Base-by-base conservation (phyloP, 1,140 invertebrate genomes). In the Macrocentrus cingulum region DNA sequence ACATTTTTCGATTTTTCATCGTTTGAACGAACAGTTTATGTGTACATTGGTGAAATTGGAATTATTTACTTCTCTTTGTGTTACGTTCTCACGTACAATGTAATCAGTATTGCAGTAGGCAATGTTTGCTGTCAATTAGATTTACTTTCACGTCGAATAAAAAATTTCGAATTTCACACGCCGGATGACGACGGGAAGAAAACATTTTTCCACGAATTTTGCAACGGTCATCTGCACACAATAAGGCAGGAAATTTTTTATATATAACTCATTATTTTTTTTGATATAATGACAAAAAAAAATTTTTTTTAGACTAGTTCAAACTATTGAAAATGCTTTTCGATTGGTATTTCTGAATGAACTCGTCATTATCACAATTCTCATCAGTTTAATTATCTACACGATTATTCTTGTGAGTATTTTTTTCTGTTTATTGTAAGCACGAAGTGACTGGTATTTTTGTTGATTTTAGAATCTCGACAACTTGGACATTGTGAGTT, bases 121-220 rank as follows among this genome's bases (percentile, higher is more conserved):
- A 22, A 54, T 42, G 39, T 44, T 13, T 41, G 51, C 7, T 3
- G 8, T 2, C 37, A 54, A 29, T 18, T 54, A 7, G 37, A n/a
- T 1, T 23, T 54, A 2, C 19, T 54, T n/a, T 29, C 36, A 2
- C 13, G 44, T 25, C 25, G 23, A 16, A 11, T 54, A n/a, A 42
- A 13, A 7, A 52, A 52, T 22, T 22, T 52, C 2, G 41, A 37
- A 20, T 8, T 39, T 39, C 36, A 20, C 23, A 29, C 4, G 9
- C 4, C 9, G 25, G 25, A n/a, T n/a, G n/a, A n/a, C n/a, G n/a
- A n/a, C n/a, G n/a, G 2, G 13, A 39, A 7, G 6, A 18, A 8
- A 20, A 41, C n/a, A 13, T 39, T 1, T 13, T 8, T 6, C 1
- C 23, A n/a, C 0, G 11, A 41, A n/a, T 39, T n/a, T n/a, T n/a